Conservation (phyloP, 1,140 invertebrate species). For the Drosophila baimaii region DNA sequence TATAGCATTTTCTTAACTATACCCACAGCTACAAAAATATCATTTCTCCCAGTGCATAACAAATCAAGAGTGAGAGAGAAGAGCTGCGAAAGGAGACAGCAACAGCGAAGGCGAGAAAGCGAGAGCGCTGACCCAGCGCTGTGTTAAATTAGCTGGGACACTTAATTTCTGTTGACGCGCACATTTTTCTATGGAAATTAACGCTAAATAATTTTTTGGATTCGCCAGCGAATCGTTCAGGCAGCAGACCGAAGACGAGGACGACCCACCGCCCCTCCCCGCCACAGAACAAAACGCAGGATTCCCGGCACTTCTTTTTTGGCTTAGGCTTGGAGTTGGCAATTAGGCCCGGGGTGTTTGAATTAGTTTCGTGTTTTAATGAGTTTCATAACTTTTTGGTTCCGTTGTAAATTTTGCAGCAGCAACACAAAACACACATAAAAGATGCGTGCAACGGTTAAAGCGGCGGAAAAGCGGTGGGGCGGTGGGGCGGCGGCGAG, state of each 20-base stretch:
- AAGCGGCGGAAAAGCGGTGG: conserved; percentile 19
- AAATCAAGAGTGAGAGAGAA: neutral
- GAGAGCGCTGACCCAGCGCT: conserved; percentile 57
- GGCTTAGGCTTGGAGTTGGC: conserved; percentile 66
- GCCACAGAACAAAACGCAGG: neutral
- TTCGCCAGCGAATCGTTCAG: conserved; percentile 61
- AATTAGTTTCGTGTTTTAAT: conserved; percentile 83
- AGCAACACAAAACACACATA: conserved; percentile 54
- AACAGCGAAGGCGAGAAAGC: conserved; percentile 9
- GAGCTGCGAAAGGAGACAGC: conserved; percentile 1
- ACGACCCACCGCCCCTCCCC: neutral
- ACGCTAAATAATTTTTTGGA: conserved; percentile 81
- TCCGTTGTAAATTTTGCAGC: conserved; percentile 78
- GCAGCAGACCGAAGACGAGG: conserved; percentile 18
- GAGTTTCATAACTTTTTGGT: conserved; percentile 83
- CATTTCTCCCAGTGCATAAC: conserved; percentile 3
- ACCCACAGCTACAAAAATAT: too few relatives aligned
- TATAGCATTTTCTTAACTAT: too few relatives aligned
- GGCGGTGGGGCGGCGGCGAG: neutral
- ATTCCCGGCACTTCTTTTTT: conserved; percentile 37
- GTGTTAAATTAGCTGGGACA: conserved; percentile 82
- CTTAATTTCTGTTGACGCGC: conserved; percentile 82
- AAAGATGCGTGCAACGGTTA: conserved; percentile 51
- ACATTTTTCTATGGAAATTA: conserved; percentile 83
- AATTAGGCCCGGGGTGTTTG: conserved; percentile 81